Percentiles rank a stretch among this genome's conserved stretches.
These are phyloP conservation scores for Pheosia tremula DNA, from an alignment of 2,888 invertebrate species.

Conservation along the genomic window DNA sequence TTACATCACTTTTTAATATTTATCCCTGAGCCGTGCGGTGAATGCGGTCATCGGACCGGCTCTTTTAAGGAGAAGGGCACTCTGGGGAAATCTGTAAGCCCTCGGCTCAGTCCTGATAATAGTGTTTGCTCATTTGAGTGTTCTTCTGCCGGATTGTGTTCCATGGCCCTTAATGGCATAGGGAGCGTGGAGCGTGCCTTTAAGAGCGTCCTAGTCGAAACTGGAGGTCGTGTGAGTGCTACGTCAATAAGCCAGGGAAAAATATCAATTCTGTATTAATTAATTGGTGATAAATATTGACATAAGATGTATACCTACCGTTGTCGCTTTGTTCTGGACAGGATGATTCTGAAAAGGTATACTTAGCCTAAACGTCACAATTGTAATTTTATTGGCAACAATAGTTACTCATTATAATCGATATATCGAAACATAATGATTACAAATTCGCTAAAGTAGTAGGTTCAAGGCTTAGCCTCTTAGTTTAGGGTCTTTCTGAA, in stretches of 20 bases:
- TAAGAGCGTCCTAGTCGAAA: constrained; percentile 35
- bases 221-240: constrained; percentile 26
- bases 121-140: constrained; percentile 83
- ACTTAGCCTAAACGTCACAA: too few relatives aligned
- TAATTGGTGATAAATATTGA: constrained; percentile 3
- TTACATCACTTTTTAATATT: constrained; percentile 33
- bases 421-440: too few relatives aligned
- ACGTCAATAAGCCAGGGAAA: constrained; percentile 30
- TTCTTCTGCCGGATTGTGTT: constrained; percentile 70
- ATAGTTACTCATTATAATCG: too few relatives aligned
- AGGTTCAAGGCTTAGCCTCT: too few relatives aligned
- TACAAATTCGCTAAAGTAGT: too few relatives aligned
- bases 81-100: constrained; percentile 79
- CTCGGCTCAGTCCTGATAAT: constrained; percentile 68
- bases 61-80: constrained; percentile 76
- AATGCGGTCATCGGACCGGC: constrained; percentile 72
- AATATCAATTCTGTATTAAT: constrained; percentile 29
- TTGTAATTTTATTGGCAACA: too few relatives aligned
- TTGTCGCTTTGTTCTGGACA: too few relatives aligned
- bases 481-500: too few relatives aligned
- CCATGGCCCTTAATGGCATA: constrained; percentile 56
- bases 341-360: too few relatives aligned
- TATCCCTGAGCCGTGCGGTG: constrained; percentile 49
- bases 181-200: constrained; percentile 45
- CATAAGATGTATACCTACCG: too few relatives aligned